Evolutionary conservation across 2,113 vertebrate species (phyloP), one percentile per base, ranked within the genome.

Genomic region (Corythoichthys intestinalis): DNA sequence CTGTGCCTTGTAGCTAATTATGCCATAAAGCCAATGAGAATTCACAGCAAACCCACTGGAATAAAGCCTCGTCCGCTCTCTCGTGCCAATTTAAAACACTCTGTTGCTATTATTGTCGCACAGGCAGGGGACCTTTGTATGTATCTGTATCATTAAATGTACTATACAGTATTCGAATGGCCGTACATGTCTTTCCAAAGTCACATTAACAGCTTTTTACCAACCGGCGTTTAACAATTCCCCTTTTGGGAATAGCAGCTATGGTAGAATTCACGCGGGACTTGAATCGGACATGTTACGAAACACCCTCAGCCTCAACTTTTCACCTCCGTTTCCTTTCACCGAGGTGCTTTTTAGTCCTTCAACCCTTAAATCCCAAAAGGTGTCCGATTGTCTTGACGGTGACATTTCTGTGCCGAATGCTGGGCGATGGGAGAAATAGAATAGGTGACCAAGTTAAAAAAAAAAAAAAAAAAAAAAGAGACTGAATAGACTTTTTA

Each of bases 151-250:
- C 35, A 20, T 70, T 63, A 62, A 41, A 39, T 62, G 17, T 62
- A 62, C 34, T 37, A 11, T 14, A 46, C 44, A 46, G 34, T 6
- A 34, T 67, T 46, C 46, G 66, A 59, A 61, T 39, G n/a, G 57
- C 50, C 47, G 50, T 61, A 13, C 54, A 53, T 75, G 71, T 83
- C 75, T 78, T 47, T 73, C 68, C 66, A 56, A 73, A 60, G 47
- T 67, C 80, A 84, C 82, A 88, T 90, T 87, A 87, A 82, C 85
- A 80, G 79, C 75, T 79, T 81, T 72, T 79, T 83, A 78, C 72
- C 76, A 73, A 74, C 78, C 78, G 71, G 74, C 65, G 13, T 79
- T 79, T 76, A 70, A 69, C 68, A 73, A 47, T 46, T 69, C 56
- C 63, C 37, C 46, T 77, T 79, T 67, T 70, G 86, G 82, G 80